Evolutionary conservation across 2,888 invertebrate genomes (phyloP), one percentile per base, ranked within the genome.

Genomic region (Cheilosia scutellata): DNA sequence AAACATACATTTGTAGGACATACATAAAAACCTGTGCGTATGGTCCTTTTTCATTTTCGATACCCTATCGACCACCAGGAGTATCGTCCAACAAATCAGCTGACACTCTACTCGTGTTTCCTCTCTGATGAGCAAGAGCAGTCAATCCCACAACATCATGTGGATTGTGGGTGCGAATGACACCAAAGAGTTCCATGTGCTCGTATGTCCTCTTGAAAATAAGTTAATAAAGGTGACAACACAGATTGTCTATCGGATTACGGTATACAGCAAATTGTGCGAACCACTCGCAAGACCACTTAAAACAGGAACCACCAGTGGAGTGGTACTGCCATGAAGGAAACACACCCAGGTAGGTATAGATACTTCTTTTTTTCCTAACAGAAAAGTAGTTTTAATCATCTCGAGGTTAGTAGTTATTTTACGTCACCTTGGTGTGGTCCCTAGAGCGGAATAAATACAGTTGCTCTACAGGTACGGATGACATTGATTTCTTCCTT

Each of bases 211-310:
- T 20, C 49, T 25, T 29, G 5, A 9, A 47, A 75, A 37, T 33
- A 27, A 57, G 75, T 47, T 75, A 53, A 63, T 37, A 74, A 63
- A 47, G 25, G 33, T 1, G 25, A 62, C 53, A 55, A 55, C 53
- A 44, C 9, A 20, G 31, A 44, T 37, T 63, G 55, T 57, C 65
- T 47, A 65, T 75, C 65, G 20, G 33, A 65, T 75, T 47, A 65
- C 57, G 65, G 65, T 57, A 75, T 47, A 57, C 29, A 27, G 57
- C 47, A 75, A 65, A 47, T 65, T 65, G 57, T 13, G 55, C 20
- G 65, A 75, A 37, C 55, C 75, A 57, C 65, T 65, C 37, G 65
- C 57, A 65, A 49, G 47, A 47, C 55, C 65, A 55, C 65, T 65
- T 75, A 37, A 65, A 65, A 65, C 31, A 7, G 29, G 57, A 44